A percentile compares a stretch with the other conserved stretches of the same genome.
phyloP scores from a whole-genome alignment of 2,888 invertebrate genomes.

The Ellobium chinense region DNA sequence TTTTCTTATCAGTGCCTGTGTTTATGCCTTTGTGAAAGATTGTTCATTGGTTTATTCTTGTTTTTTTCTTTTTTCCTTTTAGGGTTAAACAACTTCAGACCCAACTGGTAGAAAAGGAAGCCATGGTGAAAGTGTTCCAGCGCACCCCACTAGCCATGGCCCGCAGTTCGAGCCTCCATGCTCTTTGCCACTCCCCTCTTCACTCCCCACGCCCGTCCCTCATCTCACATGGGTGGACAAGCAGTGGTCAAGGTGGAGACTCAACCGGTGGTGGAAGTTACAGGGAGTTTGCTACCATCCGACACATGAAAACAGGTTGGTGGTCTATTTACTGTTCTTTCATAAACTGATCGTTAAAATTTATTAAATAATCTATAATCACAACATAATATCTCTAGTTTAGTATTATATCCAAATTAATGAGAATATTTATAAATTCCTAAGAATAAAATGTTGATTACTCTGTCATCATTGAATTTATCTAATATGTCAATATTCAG shows the following conservation, averaged over 20 bases:
- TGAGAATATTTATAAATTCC: no score
- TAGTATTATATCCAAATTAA: no score
- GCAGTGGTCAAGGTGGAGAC: neutral
- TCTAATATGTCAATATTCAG: no score
- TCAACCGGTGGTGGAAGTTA: slow-evolving; percentile 49
- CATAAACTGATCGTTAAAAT: no score
- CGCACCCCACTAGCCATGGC: slow-evolving; percentile 76
- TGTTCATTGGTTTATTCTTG: no score
- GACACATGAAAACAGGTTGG: slow-evolving; percentile 70
- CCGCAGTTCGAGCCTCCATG: slow-evolving; percentile 70
- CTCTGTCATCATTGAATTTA: no score
- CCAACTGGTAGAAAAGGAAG: slow-evolving; percentile 92
- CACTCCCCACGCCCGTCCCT: slow-evolving; percentile 76
- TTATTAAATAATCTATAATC: no score
- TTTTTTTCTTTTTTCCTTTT: neutral
- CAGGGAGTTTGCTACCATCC: slow-evolving; percentile 57
- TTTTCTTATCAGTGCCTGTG: no score
- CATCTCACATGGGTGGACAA: slow-evolving; percentile 51
- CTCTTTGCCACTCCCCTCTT: slow-evolving; percentile 70
- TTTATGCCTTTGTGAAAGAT: no score
- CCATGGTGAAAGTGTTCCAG: slow-evolving; percentile 93
- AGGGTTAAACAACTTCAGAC: slow-evolving; percentile 90
- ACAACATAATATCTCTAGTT: no score
- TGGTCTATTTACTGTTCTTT: no score
- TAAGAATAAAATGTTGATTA: no score